Conservation (phyloP, 2,888 invertebrate species). For the Acheta domesticus region DNA sequence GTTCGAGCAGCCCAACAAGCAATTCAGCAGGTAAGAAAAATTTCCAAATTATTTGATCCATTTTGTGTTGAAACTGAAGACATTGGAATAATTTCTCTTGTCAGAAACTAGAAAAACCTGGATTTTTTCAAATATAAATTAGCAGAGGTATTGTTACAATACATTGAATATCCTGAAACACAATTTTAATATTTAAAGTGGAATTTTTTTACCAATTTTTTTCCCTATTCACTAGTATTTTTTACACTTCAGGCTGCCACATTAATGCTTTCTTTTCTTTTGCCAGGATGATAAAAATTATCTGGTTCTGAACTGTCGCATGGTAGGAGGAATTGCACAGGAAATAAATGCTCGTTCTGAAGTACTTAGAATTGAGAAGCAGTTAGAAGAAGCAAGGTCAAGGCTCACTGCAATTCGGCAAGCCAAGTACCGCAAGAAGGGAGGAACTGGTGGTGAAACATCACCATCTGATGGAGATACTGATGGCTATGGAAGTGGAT, state of each 20-base stretch:
- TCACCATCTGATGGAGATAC: constrained; percentile 61
- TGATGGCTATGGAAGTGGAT: constrained; percentile 46
- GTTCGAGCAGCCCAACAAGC: constrained; percentile 92
- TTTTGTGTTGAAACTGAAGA: no score
- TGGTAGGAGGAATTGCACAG: constrained; percentile 97
- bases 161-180: no score
- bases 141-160: no score
- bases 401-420: constrained; percentile 87
- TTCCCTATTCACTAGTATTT: no score
- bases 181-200: no score
- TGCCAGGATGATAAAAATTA: constrained; percentile 78
- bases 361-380: constrained; percentile 89
- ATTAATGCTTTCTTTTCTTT: not conserved
- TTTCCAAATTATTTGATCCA: constrained; percentile 41
- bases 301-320: constrained; percentile 82
- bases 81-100: no score
- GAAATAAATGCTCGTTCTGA: constrained; percentile 88
- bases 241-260: no score
- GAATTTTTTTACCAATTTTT: no score
- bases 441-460: constrained; percentile 51
- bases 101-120: no score
- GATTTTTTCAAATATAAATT: no score
- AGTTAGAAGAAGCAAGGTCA: constrained; percentile 87
- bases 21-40: constrained; percentile 68
- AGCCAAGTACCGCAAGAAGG: constrained; percentile 79